Evolutionary conservation across 2,888 invertebrate genomes (phyloP), one percentile per base, ranked within the genome.

Genomic region (Nymphalis polychloros): DNA sequence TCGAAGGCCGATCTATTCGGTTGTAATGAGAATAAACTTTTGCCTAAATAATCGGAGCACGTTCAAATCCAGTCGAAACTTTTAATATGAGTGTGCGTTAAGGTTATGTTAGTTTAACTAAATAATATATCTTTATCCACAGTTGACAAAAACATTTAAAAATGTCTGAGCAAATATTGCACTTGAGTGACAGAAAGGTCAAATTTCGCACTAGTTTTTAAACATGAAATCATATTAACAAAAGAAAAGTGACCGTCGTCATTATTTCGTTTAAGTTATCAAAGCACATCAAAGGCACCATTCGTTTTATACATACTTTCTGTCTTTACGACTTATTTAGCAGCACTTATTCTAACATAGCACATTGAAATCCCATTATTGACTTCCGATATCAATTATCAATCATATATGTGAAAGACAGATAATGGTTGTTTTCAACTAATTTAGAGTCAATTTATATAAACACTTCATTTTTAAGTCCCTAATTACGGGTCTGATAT

Each of bases 251-350:
- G 19, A 20, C n/a, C 50, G 13, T 19, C 10, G 20, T 19, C 10
- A 19, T n/a, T 19, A 50, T 20, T 27, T 7, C 52, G 16, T 27
- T 23, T 23, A 16, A 23, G 20, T 52, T 52, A 52, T 23, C 52
- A 52, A 52, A 52, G 50, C 50, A 23, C 50, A 20, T 20, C 10
- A 10, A 52, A 52, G 52, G 52, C 52, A 52, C 52, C 23, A 52
- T 52, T 23, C 13, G 5, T 23, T 52, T 16, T 23, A 13, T 6
- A 13, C 5, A 52, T 10, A 23, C 10, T 13, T 16, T 13, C 2
- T 19, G 20, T 23, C 0, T 10, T 52, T 8, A 13, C 16, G 52
- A 50, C 8, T 8, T 50, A 41, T 41, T 41, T 10, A 41, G 41
- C 27, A 31, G 27, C 27, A 31, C 27, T 31, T 31, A 31, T 31